Evolutionary conservation across 2,797 vertebrate species (phyloP).

Genomic region (Sciurus carolinensis): DNA sequence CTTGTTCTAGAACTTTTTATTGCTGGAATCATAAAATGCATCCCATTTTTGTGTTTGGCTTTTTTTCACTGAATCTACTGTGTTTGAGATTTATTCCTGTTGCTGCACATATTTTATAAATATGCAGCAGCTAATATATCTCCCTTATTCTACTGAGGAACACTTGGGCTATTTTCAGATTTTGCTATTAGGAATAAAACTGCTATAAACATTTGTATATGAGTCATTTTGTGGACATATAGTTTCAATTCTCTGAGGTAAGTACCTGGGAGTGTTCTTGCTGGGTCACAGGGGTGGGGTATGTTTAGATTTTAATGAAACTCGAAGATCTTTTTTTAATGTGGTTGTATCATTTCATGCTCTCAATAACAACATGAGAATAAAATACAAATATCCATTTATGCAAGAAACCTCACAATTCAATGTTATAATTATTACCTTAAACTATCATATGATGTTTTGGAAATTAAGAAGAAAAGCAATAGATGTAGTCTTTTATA

Average conservation of each 20-base stretch:
- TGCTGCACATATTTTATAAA: background rate
- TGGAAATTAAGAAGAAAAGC: conserved; percentile 2
- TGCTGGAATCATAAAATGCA: conserved; percentile 5
- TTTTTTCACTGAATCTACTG: background rate
- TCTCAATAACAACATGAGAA: conserved; percentile 1
- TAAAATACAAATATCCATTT: background rate
- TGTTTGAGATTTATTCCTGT: conserved; percentile 23
- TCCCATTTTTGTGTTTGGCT: background rate
- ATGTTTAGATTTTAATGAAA: conserved; percentile 34
- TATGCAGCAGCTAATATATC: background rate
- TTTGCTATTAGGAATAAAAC: conserved; percentile 29
- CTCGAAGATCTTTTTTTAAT: conserved; percentile 5
- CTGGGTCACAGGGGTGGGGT: background rate
- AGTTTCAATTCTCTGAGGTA: background rate
- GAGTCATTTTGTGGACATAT: background rate
- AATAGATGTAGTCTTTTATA: background rate
- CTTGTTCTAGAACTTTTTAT: background rate
- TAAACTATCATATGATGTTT: background rate
- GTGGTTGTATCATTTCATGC: background rate
- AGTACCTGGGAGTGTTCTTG: background rate
- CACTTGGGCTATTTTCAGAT: background rate
- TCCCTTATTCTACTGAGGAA: background rate
- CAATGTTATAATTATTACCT: background rate
- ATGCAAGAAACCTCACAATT: background rate
- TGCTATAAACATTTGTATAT: background rate